These are phyloP conservation scores for Parauchenoglanis ngamensis DNA, from an alignment of 2,797 vertebrate genomes.

Conservation along the genomic window DNA sequence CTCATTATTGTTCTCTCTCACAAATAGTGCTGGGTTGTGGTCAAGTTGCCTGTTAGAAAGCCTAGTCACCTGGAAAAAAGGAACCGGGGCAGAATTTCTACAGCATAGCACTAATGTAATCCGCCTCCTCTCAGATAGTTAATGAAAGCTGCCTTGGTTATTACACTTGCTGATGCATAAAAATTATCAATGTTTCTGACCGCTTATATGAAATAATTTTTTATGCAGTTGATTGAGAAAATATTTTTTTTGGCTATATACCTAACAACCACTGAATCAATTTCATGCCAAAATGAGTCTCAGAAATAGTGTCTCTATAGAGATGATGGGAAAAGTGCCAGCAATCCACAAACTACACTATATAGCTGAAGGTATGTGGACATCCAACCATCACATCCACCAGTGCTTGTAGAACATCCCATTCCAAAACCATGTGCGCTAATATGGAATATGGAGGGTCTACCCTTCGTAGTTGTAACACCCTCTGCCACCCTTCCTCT, in stretches of 20 bases:
- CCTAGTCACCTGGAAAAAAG: not conserved
- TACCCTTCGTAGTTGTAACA: not conserved
- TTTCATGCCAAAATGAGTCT: not conserved
- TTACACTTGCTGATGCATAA: not conserved
- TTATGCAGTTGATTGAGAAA: not conserved
- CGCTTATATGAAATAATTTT: not conserved
- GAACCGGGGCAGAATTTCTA: not conserved
- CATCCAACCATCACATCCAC: not conserved
- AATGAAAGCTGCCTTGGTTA: not conserved
- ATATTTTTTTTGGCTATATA: not conserved
- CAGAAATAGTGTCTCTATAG: not conserved
- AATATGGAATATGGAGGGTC: not conserved
- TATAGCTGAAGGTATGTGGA: not conserved
- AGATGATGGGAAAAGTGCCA: not conserved
- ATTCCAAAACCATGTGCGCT: not conserved
- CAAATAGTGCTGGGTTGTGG: slow-evolving; percentile 13
- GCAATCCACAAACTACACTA: not conserved
- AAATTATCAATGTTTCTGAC: not conserved
- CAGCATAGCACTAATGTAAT: not conserved
- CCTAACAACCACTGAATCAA: not conserved
- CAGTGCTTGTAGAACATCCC: not conserved
- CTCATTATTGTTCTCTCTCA: slow-evolving; percentile 2
- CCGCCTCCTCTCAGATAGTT: not conserved
- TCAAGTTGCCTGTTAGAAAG: not conserved
- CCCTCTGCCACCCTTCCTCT: not conserved